Evolutionary conservation across 1,140 invertebrate species (phyloP), one percentile per base, ranked within the genome.

Genomic region (Cotesia vestalis): DNA sequence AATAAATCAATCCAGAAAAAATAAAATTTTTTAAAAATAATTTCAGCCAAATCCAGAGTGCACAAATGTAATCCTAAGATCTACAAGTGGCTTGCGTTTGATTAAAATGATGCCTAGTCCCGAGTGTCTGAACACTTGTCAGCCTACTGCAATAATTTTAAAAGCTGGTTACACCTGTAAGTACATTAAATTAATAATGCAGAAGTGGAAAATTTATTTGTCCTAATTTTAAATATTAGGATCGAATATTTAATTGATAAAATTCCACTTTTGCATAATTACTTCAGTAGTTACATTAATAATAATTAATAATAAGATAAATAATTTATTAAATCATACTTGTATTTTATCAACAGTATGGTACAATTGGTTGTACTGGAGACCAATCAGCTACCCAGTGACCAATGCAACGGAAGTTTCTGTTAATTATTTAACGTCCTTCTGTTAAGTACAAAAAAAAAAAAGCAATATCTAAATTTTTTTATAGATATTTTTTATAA

Each of bases 321-420:
- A 66, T 71, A 60, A 66, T 72, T 73, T 70, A 27, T 27, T 3
- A 27, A 27, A 66, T 73, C 75, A 68, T 51, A 53, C 59, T 55
- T 71, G 62, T 71, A 70, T 74, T 86, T 82, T 81, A 79, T 74
- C 90, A 91, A 75, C 84, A 94, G 92, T 94, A 76, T 93, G 91
- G 90, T 94, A 94, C 78, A 94, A 94, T 81, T 94, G 93, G 93
- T 93, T 93, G 90, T 94, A 93, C 78, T 95, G 93, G 92, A 87
- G 91, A 80, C 92, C 92, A 62, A 78, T 89, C 17, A 91, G 92
- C 78, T 84, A 91, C 79, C 88, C 91, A 63, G 86, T 89, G 66
- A 77, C 83, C 17, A 87, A 88, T 76, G 83, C 88, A 72, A 90
- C 90, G 75, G 83, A 86, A 71, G 85, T 90, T 38, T 91, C 92